Conservation (phyloP, 2,113 vertebrate genomes). For the Rhabdomys dilectus region DNA sequence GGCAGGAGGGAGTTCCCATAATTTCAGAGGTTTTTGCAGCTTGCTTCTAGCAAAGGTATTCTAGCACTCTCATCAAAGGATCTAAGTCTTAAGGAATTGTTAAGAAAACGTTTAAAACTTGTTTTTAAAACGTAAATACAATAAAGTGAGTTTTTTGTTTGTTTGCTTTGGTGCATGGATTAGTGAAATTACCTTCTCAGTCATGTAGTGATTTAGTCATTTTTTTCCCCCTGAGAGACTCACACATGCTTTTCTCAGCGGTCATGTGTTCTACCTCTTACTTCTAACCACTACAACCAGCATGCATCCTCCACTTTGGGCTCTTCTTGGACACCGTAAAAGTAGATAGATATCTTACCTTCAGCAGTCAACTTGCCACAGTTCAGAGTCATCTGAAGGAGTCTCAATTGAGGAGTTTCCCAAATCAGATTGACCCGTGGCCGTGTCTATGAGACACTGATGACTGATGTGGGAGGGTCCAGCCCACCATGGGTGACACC, state of each 20-base stretch:
- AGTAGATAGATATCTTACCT: neutral
- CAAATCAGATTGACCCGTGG: neutral
- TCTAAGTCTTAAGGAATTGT: neutral
- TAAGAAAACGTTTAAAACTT: neutral
- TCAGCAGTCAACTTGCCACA: neutral
- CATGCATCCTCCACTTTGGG: neutral
- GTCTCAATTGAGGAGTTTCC: neutral
- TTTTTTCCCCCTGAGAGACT: neutral
- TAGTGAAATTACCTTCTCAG: neutral
- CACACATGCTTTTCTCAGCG: no score
- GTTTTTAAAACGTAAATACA: neutral
- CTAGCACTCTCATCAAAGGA: neutral
- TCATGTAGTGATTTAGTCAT: neutral
- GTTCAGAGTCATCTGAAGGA: neutral
- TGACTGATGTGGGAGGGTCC: neutral
- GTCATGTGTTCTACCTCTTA: neutral
- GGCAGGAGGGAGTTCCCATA: neutral
- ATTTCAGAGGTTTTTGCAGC: neutral
- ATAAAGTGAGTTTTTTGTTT: neutral
- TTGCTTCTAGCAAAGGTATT: neutral
- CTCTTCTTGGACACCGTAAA: neutral
- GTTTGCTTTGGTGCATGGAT: neutral
- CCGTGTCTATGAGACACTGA: neutral
- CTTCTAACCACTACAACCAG: neutral
- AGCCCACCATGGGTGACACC: neutral